Conservation (phyloP, 2,113 vertebrate genomes). For the Centrocercus urophasianus region DNA sequence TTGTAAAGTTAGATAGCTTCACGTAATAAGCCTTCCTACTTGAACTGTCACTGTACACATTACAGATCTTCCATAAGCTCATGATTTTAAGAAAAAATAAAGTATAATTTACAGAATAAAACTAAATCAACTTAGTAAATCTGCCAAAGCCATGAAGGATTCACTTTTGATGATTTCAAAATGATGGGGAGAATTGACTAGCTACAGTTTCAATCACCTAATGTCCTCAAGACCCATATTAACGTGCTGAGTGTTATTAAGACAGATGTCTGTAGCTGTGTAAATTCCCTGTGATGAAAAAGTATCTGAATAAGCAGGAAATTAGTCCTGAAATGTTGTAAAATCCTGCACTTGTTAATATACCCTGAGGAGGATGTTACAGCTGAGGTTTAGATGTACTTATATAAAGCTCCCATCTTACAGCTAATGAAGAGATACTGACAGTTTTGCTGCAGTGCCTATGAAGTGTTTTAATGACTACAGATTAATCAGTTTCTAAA, state of each 20-base stretch:
- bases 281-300: conserved; percentile 61
- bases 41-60: background rate
- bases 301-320: conserved; percentile 61
- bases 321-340: conserved; percentile 59
- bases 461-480: conserved; percentile 79
- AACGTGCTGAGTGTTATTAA: conserved; percentile 52
- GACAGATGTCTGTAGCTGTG: conserved; percentile 24
- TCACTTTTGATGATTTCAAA: conserved; percentile 36
- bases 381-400: conserved; percentile 61
- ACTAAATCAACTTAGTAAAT: background rate
- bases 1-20: background rate
- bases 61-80: background rate
- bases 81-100: background rate
- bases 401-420: conserved; percentile 68
- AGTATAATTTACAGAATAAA: background rate
- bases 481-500: conserved; percentile 83
- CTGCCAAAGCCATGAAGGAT: background rate
- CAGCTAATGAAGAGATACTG: conserved; percentile 82
- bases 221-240: conserved; percentile 43
- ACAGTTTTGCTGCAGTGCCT: conserved; percentile 74
- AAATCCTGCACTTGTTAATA: conserved; percentile 59
- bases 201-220: background rate
- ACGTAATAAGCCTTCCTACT: background rate
- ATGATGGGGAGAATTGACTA: conserved; percentile 14
- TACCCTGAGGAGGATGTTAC: conserved; percentile 42